Evolutionary conservation across 2,797 vertebrate genomes (phyloP).

Genomic region (Hypotaenidia philippensis): DNA sequence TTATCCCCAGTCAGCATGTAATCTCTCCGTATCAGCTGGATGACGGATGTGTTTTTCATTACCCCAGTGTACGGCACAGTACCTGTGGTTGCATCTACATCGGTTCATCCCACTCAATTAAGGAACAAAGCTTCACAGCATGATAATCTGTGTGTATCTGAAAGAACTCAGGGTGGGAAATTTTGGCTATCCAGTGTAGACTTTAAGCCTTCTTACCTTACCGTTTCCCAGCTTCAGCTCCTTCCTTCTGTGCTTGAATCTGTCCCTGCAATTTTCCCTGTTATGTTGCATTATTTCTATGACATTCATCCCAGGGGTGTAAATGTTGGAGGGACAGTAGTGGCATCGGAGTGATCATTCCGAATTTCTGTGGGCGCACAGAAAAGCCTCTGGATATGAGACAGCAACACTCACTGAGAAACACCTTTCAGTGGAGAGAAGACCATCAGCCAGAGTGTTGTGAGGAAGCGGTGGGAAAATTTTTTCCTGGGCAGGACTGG

Average conservation of each 20-base stretch:
- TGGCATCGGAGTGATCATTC: neutral
- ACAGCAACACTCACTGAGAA: neutral
- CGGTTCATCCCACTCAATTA: neutral
- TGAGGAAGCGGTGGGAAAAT: neutral
- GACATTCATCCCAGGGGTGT: neutral
- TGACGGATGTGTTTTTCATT: neutral
- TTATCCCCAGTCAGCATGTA: neutral
- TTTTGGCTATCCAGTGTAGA: neutral
- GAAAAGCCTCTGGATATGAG: slow-evolving; percentile 2
- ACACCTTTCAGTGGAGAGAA: neutral
- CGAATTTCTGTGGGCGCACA: neutral
- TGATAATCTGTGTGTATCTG: neutral
- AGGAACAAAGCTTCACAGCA: neutral
- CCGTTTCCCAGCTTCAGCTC: neutral
- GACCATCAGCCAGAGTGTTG: neutral
- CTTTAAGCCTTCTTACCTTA: neutral
- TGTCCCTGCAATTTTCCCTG: neutral
- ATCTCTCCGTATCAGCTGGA: neutral
- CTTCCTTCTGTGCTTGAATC: neutral
- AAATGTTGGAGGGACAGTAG: neutral
- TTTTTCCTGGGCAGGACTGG: neutral
- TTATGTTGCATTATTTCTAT: neutral
- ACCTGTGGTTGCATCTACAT: neutral
- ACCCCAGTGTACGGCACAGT: neutral
- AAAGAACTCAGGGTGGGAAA: neutral